Conservation (phyloP, 2,113 vertebrate genomes). For the Cebus imitator region DNA sequence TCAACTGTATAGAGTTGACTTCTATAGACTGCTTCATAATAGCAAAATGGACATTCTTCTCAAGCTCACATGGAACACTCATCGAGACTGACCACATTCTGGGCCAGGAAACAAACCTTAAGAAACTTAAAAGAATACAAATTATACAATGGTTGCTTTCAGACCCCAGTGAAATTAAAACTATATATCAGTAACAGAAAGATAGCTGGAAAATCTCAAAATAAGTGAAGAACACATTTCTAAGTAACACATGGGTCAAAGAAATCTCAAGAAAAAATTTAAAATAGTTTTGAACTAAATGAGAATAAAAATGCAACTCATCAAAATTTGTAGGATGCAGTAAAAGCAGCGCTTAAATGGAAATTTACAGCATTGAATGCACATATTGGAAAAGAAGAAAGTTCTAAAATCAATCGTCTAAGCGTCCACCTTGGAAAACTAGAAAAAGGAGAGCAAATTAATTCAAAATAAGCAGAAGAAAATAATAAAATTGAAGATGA, state of each 20-base stretch:
- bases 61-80: background rate
- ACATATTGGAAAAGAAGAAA: background rate
- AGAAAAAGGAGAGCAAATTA: background rate
- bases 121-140: background rate
- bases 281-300: background rate
- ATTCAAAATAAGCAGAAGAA: background rate
- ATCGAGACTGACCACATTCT: background rate
- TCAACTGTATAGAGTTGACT: background rate
- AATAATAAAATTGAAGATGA: background rate
- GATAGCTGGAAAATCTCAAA: background rate
- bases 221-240: background rate
- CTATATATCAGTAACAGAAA: background rate
- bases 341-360: background rate
- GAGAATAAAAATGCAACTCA: background rate
- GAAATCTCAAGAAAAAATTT: background rate
- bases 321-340: background rate
- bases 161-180: background rate
- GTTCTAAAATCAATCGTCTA: background rate
- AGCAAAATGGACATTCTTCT: background rate
- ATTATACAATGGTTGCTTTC: background rate
- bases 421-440: background rate
- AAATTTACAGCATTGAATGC: background rate
- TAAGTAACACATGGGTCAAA: background rate
- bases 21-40: background rate
- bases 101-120: background rate